Base-by-base conservation (phyloP, 2,888 invertebrate genomes). In the Diarsia mendica region DNA sequence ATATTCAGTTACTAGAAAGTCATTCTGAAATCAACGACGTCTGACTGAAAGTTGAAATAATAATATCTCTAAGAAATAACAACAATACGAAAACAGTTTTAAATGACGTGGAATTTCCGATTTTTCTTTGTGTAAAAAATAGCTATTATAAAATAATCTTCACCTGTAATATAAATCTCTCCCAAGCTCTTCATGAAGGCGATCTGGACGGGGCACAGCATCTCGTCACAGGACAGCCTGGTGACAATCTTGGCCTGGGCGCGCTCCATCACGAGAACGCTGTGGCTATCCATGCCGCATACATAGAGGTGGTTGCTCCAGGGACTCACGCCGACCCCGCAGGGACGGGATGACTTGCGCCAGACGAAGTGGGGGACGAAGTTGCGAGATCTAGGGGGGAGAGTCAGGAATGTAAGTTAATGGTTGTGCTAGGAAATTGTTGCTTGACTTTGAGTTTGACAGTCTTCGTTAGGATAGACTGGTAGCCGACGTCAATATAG, bases 201-300 rank as follows among this genome's bases (percentile, higher is more conserved):
- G 48, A 98, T 94, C 64, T 97, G 97, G 2, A 97, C 97, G 0
- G 97, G 97, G 78, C 97, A 97, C 75, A 97, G 91, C 97, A 98
- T 97, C 61, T 97, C 96, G 0, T 96, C 95, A 68, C 96, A 95
- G 0, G 95, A 94, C 60, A 97, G 92, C 33, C 97, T 92, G 1
- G 96, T 95, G 49, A 97, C 91, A 6, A 97, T 93, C 90, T 97
- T 97, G 67, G 97, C 94, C 79, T 97, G 96, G 0, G 94, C 87
- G 2, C 95, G 90, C 73, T 96, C 96, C 39, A 96, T 94, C 8
- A 96, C 97, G 33, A 97, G 90, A 8, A 97, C 96, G 70, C 97
- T 96, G 63, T 97, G 97, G 64, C 97, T 97, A 86, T 98, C 98
- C 83, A 98, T 97, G 3, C 98, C 97, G 85, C 97, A 97, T 64